Evolutionary conservation across 2,888 invertebrate species (phyloP).

Genomic region (Hedychridium roseum): DNA sequence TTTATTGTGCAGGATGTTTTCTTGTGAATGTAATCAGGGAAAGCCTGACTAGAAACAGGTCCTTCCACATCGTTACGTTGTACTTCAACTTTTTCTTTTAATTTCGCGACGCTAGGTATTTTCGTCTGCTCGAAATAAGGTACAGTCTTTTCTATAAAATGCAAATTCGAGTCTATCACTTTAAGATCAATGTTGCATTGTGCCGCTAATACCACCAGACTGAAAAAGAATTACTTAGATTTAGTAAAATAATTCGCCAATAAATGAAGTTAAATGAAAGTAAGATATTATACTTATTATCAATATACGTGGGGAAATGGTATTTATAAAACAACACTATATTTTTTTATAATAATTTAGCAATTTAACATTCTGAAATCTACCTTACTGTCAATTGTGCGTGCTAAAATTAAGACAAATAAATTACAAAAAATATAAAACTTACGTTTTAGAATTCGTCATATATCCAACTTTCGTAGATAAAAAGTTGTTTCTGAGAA

Average conservation of each 20-base stretch:
- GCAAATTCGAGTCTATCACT: slow-evolving; percentile 43
- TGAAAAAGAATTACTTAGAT: slow-evolving; percentile 29
- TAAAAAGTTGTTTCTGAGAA: slow-evolving; percentile 46
- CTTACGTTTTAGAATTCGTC: slow-evolving; percentile 53
- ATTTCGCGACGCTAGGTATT: slow-evolving; percentile 33
- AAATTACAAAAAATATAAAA: slow-evolving; percentile 11
- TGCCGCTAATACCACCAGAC: slow-evolving; percentile 41
- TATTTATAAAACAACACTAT: too few relatives aligned
- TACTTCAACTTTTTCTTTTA: slow-evolving; percentile 34
- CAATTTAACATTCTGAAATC: too few relatives aligned
- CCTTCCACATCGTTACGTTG: slow-evolving; percentile 7
- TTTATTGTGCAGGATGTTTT: slow-evolving; percentile 38
- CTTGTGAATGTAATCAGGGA: slow-evolving; percentile 46
- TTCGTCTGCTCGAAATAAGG: slow-evolving; percentile 39
- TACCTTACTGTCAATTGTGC: too few relatives aligned
- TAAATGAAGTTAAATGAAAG: too few relatives aligned
- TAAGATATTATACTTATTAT: too few relatives aligned
- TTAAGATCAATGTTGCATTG: slow-evolving; percentile 45
- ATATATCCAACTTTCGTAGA: slow-evolving; percentile 50
- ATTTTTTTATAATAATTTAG: background rate
- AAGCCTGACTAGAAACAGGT: slow-evolving; percentile 23
- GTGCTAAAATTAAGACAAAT: too few relatives aligned
- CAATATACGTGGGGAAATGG: too few relatives aligned
- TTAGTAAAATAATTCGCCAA: background rate
- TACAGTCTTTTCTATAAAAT: slow-evolving; percentile 54